Conservation (phyloP, 53 echinoderm and acorn worm genomes). For the Antedon mediterranea region DNA sequence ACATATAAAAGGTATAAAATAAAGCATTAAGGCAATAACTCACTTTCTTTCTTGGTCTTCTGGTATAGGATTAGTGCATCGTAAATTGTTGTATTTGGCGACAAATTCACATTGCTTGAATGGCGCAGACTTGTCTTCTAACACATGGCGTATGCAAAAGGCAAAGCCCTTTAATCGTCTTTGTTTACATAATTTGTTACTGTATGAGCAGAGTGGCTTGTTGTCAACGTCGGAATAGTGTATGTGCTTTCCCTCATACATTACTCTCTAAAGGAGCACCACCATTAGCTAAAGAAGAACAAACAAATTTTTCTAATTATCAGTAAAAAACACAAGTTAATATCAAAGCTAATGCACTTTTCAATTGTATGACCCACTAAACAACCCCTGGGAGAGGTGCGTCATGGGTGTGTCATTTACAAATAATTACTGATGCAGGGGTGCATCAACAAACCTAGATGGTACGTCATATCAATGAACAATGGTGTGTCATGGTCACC, state of each 20-base stretch:
- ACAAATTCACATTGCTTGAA: conserved; percentile 95
- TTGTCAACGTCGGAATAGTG: conserved; percentile 95
- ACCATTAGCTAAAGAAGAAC: not conserved
- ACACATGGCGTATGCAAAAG: conserved; percentile 94
- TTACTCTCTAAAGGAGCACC: conserved; percentile 12
- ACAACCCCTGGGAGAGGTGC: too few relatives aligned
- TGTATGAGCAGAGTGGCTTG: conserved; percentile 97
- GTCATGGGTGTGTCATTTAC: too few relatives aligned
- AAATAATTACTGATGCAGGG: too few relatives aligned
- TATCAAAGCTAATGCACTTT: too few relatives aligned
- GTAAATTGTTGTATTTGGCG: conserved; percentile 80
- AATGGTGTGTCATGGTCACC: too few relatives aligned
- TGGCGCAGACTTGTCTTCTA: conserved; percentile 93
- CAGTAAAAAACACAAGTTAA: too few relatives aligned
- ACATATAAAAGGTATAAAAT: too few relatives aligned
- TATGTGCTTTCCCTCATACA: conserved; percentile 99
- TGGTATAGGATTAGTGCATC: conserved; percentile 90
- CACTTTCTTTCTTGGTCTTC: conserved; percentile 64
- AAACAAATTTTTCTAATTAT: not conserved
- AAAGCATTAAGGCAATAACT: too few relatives aligned
- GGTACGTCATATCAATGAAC: too few relatives aligned
- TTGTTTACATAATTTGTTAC: conserved; percentile 92
- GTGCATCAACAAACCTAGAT: too few relatives aligned
- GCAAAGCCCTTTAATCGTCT: conserved; percentile 90
- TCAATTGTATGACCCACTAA: too few relatives aligned